A percentile compares a stretch with the other conserved stretches of the same genome.
These are phyloP conservation scores for Philopotamus ludificatus DNA, from an alignment of 1,140 invertebrate species.

Conservation along the genomic window DNA sequence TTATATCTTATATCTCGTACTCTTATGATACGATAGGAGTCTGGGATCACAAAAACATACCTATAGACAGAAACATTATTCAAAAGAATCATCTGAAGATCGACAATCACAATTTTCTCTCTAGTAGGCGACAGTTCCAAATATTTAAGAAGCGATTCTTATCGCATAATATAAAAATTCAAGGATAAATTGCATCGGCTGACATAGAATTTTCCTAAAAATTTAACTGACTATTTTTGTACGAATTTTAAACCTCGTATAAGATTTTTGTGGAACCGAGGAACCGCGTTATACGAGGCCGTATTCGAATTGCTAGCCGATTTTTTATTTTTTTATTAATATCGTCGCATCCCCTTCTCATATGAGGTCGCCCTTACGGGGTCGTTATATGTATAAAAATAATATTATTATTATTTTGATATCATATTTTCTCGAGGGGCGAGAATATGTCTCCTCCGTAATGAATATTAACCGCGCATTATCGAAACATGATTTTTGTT, in stretches of 20 bases:
- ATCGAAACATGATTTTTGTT: no score
- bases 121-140: slow-evolving; percentile 5
- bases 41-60: slow-evolving; percentile 1
- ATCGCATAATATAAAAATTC: neutral
- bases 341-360: slow-evolving; percentile 3
- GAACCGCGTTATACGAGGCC: no score
- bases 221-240: neutral
- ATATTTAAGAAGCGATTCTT: neutral
- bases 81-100: no score
- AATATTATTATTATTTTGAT: slow-evolving; percentile 25
- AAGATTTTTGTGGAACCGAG: no score
- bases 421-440: slow-evolving; percentile 31
- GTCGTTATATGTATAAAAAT: neutral
- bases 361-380: slow-evolving; percentile 24
- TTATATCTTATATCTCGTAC: no score
- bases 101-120: no score
- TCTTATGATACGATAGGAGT: no score
- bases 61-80: no score
- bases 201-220: no score
- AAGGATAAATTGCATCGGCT: no score
- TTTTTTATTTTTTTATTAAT: slow-evolving; percentile 12
- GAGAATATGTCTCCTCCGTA: slow-evolving; percentile 11
- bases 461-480: slow-evolving; percentile 31
- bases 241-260: no score
- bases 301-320: neutral